Evolutionary conservation across 2,888 invertebrate species (phyloP).

Genomic region (Nineta flava): DNA sequence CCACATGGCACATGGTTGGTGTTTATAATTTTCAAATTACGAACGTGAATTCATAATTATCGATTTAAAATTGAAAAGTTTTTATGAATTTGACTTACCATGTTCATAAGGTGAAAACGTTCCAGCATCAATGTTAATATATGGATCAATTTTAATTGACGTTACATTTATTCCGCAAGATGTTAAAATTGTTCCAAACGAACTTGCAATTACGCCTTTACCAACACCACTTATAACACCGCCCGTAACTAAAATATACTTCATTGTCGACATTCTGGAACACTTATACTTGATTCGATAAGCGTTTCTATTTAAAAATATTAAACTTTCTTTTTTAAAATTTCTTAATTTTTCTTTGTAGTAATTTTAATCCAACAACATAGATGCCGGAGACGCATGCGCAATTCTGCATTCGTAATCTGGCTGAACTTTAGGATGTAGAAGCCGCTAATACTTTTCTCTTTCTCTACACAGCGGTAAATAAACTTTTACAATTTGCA

Average conservation of each 20-base stretch:
- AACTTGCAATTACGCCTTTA: conserved; percentile 90
- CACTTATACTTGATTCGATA: not conserved
- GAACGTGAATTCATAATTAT: too few relatives aligned
- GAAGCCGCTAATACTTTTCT: too few relatives aligned
- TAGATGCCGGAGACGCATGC: not conserved
- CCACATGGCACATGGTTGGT: too few relatives aligned
- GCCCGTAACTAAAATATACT: conserved; percentile 95
- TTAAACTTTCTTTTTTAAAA: not conserved
- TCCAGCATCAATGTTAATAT: conserved; percentile 98
- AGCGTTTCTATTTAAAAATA: not conserved
- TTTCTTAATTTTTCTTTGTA: not conserved
- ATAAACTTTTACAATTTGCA: too few relatives aligned
- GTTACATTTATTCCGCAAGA: conserved; percentile 91
- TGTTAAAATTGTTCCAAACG: conserved; percentile 90
- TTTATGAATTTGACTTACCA: conserved; percentile 39
- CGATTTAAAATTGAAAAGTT: too few relatives aligned
- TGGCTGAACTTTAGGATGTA: too few relatives aligned
- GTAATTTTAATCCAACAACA: not conserved
- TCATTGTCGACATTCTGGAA: conserved; percentile 41
- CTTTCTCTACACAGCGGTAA: too few relatives aligned
- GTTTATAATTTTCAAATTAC: too few relatives aligned
- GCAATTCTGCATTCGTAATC: too few relatives aligned
- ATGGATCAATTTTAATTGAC: conserved; percentile 99
- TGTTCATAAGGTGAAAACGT: conserved; percentile 99
- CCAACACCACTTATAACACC: conserved; percentile 99